phyloP scores from a whole-genome alignment of 2,888 invertebrate genomes.

The Troides oblongomaculatus region DNA sequence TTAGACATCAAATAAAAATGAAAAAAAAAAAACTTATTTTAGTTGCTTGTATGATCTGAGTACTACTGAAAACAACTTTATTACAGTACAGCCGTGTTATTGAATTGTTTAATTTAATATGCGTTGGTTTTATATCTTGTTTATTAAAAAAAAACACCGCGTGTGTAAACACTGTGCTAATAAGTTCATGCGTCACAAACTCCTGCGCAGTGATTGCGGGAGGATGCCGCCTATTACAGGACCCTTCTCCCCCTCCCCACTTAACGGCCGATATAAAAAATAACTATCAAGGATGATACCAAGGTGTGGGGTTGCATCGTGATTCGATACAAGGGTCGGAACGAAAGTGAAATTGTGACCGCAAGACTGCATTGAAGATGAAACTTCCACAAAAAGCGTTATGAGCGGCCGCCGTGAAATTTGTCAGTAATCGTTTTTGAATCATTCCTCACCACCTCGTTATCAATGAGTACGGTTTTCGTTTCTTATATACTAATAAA shows the following conservation, averaged over 20 bases:
- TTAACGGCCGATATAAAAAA: constrained; percentile 8
- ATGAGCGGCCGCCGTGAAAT: constrained; percentile 18
- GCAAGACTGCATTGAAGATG: constrained; percentile 12
- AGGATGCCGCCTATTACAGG: constrained; percentile 68
- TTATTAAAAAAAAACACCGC: constrained; percentile 27
- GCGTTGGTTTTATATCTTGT: background rate
- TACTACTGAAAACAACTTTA: no score
- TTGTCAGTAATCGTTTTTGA: constrained; percentile 17
- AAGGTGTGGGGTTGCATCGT: constrained; percentile 16
- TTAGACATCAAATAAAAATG: no score
- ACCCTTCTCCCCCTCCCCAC: constrained; percentile 42
- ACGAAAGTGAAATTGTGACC: constrained; percentile 27
- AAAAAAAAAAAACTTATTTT: no score
- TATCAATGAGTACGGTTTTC: constrained; percentile 7
- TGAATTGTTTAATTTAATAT: no score
- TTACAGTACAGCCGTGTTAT: no score
- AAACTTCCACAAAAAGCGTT: constrained; percentile 12
- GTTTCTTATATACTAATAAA: constrained; percentile 1
- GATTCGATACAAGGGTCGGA: constrained; percentile 20
- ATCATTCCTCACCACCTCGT: constrained; percentile 23
- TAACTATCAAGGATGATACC: constrained; percentile 17
- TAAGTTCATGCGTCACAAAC: constrained; percentile 64
- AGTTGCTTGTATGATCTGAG: no score
- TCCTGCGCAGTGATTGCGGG: constrained; percentile 70
- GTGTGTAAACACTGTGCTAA: constrained; percentile 46